Evolutionary conservation across 64 coral and sea anemone species (phyloP).

Genomic region (Montipora efflorescens): DNA sequence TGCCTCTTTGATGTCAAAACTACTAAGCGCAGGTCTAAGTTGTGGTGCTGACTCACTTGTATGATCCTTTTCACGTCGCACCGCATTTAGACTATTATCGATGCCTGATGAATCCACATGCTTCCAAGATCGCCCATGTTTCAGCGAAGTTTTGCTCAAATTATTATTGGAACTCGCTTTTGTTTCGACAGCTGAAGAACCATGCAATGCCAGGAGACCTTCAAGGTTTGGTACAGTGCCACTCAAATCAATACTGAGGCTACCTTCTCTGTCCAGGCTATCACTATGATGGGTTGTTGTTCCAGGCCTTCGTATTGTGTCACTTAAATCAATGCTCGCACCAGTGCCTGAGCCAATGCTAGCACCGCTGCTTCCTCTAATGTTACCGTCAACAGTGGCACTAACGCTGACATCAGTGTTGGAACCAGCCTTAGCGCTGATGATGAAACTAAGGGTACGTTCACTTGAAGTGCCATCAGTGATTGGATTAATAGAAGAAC

Average conservation of each 20-base stretch:
- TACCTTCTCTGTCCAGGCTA: background rate
- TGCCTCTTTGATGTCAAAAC: background rate
- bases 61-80: background rate
- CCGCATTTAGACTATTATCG: background rate
- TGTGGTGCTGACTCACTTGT: too few relatives aligned
- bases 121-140: background rate
- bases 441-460: background rate
- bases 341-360: background rate
- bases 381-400: background rate
- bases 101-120: background rate
- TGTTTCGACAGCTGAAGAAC: background rate
- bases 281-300: background rate
- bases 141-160: background rate
- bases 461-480: background rate
- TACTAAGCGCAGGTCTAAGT: background rate
- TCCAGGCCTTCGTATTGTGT: background rate
- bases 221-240: constrained; percentile 34
- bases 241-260: constrained; percentile 31
- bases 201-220: constrained; percentile 12
- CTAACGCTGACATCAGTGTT: background rate
- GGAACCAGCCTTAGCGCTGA: background rate
- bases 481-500: background rate
- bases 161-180: background rate
- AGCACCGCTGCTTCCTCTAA: background rate
- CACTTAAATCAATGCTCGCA: constrained; percentile 32